Base-by-base conservation (phyloP, 2,797 vertebrate species). In the Avahi laniger region DNA sequence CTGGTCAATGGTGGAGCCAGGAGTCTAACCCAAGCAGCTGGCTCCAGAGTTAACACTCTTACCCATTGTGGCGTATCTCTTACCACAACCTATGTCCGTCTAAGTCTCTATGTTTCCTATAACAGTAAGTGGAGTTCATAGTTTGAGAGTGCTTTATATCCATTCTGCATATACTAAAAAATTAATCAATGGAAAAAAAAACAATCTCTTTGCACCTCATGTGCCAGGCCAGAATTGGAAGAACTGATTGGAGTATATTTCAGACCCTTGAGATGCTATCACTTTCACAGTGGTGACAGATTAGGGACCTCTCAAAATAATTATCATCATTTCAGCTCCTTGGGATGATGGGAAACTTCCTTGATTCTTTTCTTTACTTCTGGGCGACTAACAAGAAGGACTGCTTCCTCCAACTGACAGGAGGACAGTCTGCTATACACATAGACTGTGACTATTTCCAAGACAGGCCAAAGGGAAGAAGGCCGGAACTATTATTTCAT, bases 91-190 rank as follows among this genome's bases (percentile, higher is more conserved):
- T 81, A 6, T 46, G 38, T 73, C 54, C 86, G 28, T 91, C 46
- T 72, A 26, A 43, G 22, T 54, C 26, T 70, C n/a, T 75, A 0
- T 43, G 69, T 89, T 92, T 95, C 46, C 43, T 67, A 4, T 24
- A 65, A 73, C 14, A 89, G 17, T 35, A 83, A 52, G 28, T 92
- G 75, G 38, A 91, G 7, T 18, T 80, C 63, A 72, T 33, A 41
- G 46, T 59, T 75, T 73, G 41, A 75, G 33, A 69, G 52, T 89
- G 69, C n/a, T 94, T 97, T 76, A 61, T 75, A 57, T 73, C 54
- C 50, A 96, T 93, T 15, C 24, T 78, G 59, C 50, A 76, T 59
- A 33, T 73, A 17, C 89, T 63, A 93, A 94, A 61, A 90, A 79
- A 48, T 79, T 73, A 79, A 95, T 10, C 48, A 48, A 46, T 82